Evolutionary conservation across 2,797 vertebrate species (phyloP), one percentile per base, ranked within the genome.

Genomic region (Iguana delicatissima): DNA sequence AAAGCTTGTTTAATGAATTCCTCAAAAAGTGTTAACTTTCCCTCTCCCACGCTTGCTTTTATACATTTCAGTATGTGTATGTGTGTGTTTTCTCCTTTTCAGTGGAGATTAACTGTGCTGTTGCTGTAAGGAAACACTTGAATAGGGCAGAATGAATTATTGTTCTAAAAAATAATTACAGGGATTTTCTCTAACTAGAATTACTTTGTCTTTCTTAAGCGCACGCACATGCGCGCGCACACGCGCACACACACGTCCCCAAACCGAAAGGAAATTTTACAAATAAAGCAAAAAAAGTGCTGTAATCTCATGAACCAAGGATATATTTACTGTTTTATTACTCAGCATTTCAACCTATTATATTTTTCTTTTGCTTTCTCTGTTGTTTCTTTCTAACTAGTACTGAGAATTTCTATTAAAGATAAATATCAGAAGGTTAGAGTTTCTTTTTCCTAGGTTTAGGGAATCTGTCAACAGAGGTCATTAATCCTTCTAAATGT

Each of bases 211-310:
- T 89, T 93, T 94, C 64, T 93, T 84, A 46, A 77, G 62, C 42
- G 42, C 42, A 4, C 42, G 4, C 42, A 4, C 42, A 46, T 4
- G 42, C 42, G 4, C 42, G 4, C 42, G 4, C 42, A 46, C 42
- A 4, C 42, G 4, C 42, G 4, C 42, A 46, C 42, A 4, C 42
- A 46, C 42, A 46, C 42, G 76, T 24, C 38, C 76, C 14, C 64
- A 50, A 79, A 55, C 93, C 92, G 94, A 95, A 94, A 95, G 89
- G 93, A 91, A 42, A 86, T 90, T 93, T 93, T 92, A 81, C 72
- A 90, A 83, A 89, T 89, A 35, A 94, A 85, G 88, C n/a, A 67
- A 50, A 59, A 24, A 80, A 67, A 87, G 13, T 80, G 84, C 81
- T 82, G 93, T 67, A 46, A 80, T 32, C 12, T 88, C 85, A 89